These are phyloP conservation scores for Rhodeus uyekii DNA, from an alignment of 2,797 vertebrate genomes.

Conservation along the genomic window DNA sequence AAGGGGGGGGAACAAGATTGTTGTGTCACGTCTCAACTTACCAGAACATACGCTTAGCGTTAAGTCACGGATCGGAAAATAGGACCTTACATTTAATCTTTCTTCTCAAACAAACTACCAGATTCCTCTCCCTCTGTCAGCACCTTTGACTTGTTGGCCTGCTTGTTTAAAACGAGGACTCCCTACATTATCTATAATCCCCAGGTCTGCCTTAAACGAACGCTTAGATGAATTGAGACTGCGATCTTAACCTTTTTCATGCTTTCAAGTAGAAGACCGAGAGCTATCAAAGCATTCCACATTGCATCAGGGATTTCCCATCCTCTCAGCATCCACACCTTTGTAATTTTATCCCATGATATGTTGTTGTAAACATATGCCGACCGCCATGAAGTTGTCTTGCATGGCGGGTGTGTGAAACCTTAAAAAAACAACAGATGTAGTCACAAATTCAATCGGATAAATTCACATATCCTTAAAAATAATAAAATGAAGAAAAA, in stretches of 20 bases:
- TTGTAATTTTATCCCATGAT: slow-evolving; percentile 54
- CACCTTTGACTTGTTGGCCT: slow-evolving; percentile 85
- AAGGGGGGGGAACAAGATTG: not conserved
- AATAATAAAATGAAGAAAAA: not conserved
- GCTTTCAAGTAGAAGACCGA: slow-evolving; percentile 68
- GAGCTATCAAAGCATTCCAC: slow-evolving; percentile 81
- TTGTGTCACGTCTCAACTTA: not conserved
- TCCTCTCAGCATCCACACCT: slow-evolving; percentile 52
- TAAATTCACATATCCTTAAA: not conserved
- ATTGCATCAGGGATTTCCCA: slow-evolving; percentile 72
- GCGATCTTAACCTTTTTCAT: slow-evolving; percentile 89
- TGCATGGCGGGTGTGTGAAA: slow-evolving; percentile 43
- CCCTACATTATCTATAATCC: slow-evolving; percentile 90
- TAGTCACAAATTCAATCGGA: slow-evolving; percentile 2
- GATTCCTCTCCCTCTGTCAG: slow-evolving; percentile 78
- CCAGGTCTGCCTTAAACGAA: slow-evolving; percentile 87
- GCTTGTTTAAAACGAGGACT: slow-evolving; percentile 86
- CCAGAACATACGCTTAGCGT: slow-evolving; percentile 5
- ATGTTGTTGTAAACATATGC: slow-evolving; percentile 44
- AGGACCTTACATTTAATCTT: slow-evolving; percentile 86
- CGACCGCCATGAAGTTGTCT: slow-evolving; percentile 39
- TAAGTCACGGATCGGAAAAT: slow-evolving; percentile 87
- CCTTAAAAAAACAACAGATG: slow-evolving; percentile 36
- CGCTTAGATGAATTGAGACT: slow-evolving; percentile 85
- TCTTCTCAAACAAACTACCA: slow-evolving; percentile 93